Conservation (phyloP, 2,797 vertebrate species). For the Pangasius macronema region DNA sequence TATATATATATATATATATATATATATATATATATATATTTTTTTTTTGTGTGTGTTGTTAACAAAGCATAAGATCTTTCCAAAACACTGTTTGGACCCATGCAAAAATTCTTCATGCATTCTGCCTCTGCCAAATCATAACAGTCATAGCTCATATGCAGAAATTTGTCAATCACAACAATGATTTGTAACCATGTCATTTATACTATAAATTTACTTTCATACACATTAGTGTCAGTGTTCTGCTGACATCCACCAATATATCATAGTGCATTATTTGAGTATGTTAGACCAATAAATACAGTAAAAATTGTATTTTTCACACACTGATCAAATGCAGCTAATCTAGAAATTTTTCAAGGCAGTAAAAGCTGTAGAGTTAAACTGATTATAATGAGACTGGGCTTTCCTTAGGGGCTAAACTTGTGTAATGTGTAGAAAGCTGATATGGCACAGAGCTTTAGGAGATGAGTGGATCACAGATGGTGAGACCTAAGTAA, state of each 20-base stretch:
- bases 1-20: no score
- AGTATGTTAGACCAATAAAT: neutral
- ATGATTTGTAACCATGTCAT: neutral
- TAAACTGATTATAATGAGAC: neutral
- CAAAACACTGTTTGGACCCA: neutral
- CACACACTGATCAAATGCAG: neutral
- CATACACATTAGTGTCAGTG: neutral
- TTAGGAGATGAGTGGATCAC: neutral
- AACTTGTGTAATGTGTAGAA: neutral
- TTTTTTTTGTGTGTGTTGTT: no score
- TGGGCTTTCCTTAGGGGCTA: neutral
- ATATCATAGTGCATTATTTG: neutral
- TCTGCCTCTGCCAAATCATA: neutral
- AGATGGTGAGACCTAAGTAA: neutral
- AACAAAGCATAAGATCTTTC: no score
- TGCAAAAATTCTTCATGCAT: neutral
- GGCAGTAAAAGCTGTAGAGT: neutral
- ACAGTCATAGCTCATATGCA: neutral
- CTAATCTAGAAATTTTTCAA: neutral
- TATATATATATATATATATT: no score
- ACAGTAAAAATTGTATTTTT: neutral
- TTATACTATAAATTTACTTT: neutral
- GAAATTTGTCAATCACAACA: neutral
- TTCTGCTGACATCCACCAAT: neutral
- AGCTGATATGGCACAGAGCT: neutral